phyloP scores from a whole-genome alignment of 2,113 vertebrate genomes.

The Pachycephala philippinensis region DNA sequence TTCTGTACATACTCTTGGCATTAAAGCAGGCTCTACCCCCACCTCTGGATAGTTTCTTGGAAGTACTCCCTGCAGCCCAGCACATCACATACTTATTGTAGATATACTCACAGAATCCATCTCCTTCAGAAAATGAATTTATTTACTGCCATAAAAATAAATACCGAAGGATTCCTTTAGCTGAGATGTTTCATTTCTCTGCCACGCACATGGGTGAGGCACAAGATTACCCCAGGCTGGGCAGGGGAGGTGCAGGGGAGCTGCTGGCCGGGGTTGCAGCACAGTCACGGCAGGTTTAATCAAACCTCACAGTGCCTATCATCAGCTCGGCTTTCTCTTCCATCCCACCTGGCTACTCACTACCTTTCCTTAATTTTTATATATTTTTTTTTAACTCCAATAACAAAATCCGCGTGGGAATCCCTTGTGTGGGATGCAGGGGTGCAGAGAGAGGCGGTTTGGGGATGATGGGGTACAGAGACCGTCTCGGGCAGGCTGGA shows the following conservation, averaged over 20 bases:
- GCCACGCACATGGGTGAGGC: not conserved
- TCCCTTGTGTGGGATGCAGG: not conserved
- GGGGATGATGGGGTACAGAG: not conserved
- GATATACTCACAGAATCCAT: not conserved
- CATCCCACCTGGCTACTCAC: not conserved
- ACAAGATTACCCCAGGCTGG: not conserved
- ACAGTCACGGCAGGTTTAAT: not conserved
- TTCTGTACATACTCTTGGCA: not conserved
- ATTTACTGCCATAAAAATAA: not conserved
- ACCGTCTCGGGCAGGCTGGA: not conserved
- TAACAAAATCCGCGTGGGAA: not conserved
- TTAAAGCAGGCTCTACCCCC: not conserved
- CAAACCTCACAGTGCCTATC: not conserved
- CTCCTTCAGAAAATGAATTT: not conserved
- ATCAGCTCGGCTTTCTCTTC: not conserved
- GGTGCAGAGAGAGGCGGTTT: rapidly evolving
- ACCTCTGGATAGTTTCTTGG: not conserved
- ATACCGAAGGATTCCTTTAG: not conserved
- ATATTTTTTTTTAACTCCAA: not conserved
- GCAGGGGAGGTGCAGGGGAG: not conserved
- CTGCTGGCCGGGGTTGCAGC: not conserved
- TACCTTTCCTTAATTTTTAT: not conserved
- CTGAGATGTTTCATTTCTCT: not conserved
- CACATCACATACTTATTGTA: rapidly evolving
- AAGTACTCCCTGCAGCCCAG: not conserved